Conservation (phyloP, 2,888 invertebrate genomes). For the Hydroisotoma schaefferi region DNA sequence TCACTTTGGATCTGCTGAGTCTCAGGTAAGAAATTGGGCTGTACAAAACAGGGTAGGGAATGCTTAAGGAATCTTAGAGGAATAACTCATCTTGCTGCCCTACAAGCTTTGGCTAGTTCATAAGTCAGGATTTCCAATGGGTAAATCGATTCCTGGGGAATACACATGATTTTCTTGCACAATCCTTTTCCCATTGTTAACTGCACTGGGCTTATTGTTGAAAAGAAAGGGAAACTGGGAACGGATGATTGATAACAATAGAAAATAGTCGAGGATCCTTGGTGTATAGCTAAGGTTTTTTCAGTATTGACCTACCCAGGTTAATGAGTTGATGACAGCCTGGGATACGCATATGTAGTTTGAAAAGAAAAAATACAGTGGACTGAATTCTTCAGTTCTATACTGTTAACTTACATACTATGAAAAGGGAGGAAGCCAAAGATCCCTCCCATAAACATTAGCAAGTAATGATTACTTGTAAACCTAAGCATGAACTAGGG, state of each 20-base stretch:
- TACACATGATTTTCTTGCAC: not conserved
- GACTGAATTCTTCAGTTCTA: too few relatives aligned
- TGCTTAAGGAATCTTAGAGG: too few relatives aligned
- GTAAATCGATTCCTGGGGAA: not conserved
- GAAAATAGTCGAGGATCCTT: not conserved
- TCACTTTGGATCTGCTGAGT: conserved; percentile 37
- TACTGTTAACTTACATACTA: too few relatives aligned
- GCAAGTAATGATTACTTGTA: conserved; percentile 4
- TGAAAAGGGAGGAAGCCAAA: not conserved
- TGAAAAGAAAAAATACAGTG: too few relatives aligned
- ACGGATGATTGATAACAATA: too few relatives aligned
- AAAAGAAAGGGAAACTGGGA: not conserved
- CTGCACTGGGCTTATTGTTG: not conserved
- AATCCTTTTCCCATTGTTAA: not conserved
- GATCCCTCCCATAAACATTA: conserved; percentile 8
- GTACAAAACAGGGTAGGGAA: too few relatives aligned
- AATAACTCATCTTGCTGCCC: too few relatives aligned
- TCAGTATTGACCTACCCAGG: not conserved
- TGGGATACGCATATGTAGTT: conserved; percentile 5
- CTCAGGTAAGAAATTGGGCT: conserved; percentile 22
- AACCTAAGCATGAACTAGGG: too few relatives aligned
- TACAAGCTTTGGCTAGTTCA: too few relatives aligned
- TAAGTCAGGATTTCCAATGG: not conserved
- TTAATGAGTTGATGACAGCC: conserved; percentile 8
- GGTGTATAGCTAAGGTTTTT: not conserved